Conservation (phyloP, 1,140 invertebrate genomes). For the Papilio helenus region DNA sequence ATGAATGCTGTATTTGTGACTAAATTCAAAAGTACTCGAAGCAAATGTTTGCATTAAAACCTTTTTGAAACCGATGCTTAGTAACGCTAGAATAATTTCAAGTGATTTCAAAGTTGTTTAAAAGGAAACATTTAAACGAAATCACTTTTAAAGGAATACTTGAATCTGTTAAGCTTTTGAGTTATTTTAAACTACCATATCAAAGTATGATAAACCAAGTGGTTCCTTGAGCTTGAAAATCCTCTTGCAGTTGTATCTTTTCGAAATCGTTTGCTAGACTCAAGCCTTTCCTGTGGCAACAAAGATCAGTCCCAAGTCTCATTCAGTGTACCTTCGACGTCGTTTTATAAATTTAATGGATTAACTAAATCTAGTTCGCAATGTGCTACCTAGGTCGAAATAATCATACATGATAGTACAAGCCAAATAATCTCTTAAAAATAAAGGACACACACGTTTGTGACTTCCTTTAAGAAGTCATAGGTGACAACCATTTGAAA, state of each 20-base stretch:
- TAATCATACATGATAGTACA: no score
- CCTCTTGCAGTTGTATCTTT: neutral
- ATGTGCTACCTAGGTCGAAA: no score
- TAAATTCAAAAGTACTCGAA: slow-evolving; percentile 6
- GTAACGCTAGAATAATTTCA: slow-evolving; percentile 13
- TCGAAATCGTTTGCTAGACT: neutral
- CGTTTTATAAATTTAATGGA: no score
- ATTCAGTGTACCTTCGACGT: neutral
- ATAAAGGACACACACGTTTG: no score
- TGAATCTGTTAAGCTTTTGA: neutral
- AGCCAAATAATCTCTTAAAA: no score
- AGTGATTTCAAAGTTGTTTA: neutral
- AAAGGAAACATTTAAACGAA: slow-evolving; percentile 2
- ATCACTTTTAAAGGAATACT: slow-evolving; percentile 7
- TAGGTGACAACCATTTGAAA: no score
- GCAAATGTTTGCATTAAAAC: slow-evolving; percentile 21
- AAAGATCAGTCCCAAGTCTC: neutral
- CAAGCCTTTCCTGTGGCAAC: neutral
- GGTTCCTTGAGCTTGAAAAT: neutral
- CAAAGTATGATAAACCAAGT: neutral
- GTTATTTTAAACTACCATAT: neutral
- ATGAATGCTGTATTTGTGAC: slow-evolving; percentile 6
- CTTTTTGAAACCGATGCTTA: slow-evolving; percentile 16
- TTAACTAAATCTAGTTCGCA: no score
- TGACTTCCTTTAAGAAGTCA: no score